phyloP scores from a whole-genome alignment of 2,888 invertebrate genomes.

The Drosophila greeni region DNA sequence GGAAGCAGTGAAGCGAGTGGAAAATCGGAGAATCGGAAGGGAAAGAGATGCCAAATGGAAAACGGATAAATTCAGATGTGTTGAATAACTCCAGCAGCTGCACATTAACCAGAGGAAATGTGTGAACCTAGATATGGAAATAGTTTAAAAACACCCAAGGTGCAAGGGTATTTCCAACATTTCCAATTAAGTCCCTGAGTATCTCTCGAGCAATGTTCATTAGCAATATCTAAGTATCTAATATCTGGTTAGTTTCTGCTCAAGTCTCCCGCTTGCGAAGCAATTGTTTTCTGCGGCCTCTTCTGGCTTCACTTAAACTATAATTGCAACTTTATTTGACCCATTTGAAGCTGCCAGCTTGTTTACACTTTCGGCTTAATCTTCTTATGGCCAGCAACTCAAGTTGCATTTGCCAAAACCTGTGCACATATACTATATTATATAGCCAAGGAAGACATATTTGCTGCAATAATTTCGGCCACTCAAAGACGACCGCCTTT shows the following conservation, averaged over 20 bases:
- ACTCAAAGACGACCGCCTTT: slow-evolving; percentile 12
- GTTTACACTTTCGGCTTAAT: slow-evolving; percentile 23
- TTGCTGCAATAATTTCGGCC: slow-evolving; percentile 23
- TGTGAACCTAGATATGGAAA: background rate
- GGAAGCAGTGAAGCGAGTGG: slow-evolving; percentile 8
- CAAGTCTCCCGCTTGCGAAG: background rate
- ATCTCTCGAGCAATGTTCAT: too few relatives aligned
- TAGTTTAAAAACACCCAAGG: background rate
- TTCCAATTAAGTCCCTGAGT: background rate
- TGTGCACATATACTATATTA: background rate
- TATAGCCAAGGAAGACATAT: slow-evolving; percentile 3
- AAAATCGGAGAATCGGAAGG: slow-evolving; percentile 17
- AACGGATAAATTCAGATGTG: slow-evolving; percentile 6
- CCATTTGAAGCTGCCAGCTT: slow-evolving; percentile 13
- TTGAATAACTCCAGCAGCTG: slow-evolving; percentile 13
- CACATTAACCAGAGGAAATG: background rate
- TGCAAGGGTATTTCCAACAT: background rate
- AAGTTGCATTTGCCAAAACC: slow-evolving; percentile 26
- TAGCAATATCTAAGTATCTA: background rate
- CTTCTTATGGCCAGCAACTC: slow-evolving; percentile 12
- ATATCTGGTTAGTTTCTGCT: background rate
- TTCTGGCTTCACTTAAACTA: background rate
- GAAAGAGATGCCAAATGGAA: slow-evolving; percentile 9
- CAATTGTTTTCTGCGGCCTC: background rate
- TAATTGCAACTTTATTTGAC: slow-evolving; percentile 12